Conservation (phyloP, 2,888 invertebrate species). For the Drosophila anomalata region DNA sequence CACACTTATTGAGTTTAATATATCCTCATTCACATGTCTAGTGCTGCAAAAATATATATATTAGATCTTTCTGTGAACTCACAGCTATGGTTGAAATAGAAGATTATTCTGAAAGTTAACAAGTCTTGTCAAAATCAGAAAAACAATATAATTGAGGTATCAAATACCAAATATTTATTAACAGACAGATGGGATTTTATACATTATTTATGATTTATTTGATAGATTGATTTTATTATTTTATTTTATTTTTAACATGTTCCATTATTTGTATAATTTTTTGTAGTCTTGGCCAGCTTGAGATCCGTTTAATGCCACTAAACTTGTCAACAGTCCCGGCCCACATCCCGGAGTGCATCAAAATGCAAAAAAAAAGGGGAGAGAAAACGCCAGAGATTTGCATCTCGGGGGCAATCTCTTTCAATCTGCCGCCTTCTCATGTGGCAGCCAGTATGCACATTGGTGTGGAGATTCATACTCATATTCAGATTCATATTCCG, state of each 20-base stretch:
- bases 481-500: background rate
- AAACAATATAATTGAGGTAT: background rate
- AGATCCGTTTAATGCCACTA: constrained; percentile 15
- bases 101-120: background rate
- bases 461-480: background rate
- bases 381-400: constrained; percentile 20
- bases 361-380: constrained; percentile 25
- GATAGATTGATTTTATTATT: constrained; percentile 4
- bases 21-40: constrained; percentile 19
- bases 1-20: constrained; percentile 56
- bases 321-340: constrained; percentile 22
- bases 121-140: background rate
- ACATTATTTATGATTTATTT: background rate
- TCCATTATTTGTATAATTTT: background rate
- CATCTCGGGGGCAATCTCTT: constrained; percentile 56
- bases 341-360: constrained; percentile 29
- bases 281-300: constrained; percentile 20
- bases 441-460: constrained; percentile 22
- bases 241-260: constrained; percentile 10
- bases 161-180: background rate
- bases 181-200: constrained; percentile 4
- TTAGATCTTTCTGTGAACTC: background rate
- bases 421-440: constrained; percentile 58
- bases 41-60: background rate
- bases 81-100: background rate